These are phyloP conservation scores for Panopea generosa DNA, from an alignment of 2,888 invertebrate species.

Conservation along the genomic window DNA sequence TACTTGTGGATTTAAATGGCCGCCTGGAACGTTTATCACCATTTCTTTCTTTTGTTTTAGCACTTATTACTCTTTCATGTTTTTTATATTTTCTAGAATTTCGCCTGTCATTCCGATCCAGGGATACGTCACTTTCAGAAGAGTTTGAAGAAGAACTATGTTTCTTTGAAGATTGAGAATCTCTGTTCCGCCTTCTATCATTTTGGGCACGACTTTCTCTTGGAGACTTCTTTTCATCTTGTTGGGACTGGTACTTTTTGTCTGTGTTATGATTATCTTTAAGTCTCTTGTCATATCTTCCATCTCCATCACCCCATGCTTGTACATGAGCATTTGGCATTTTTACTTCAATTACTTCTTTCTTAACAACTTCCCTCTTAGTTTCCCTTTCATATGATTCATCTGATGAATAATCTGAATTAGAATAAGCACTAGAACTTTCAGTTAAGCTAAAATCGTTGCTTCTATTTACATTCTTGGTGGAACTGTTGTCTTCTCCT, in stretches of 20 bases:
- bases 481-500: conserved; percentile 5
- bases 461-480: conserved; percentile 11
- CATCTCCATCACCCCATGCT: conserved; percentile 51
- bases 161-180: neutral
- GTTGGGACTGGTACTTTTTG: too few relatives aligned
- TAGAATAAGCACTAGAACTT: conserved; percentile 72
- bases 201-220: conserved; percentile 30
- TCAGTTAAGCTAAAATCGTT: conserved; percentile 31
- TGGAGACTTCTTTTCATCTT: neutral
- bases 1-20: conserved; percentile 45
- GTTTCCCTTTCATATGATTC: conserved; percentile 37
- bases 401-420: conserved; percentile 59
- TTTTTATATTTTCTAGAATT: conserved; percentile 22
- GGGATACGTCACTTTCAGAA: conserved; percentile 37
- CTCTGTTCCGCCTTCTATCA: neutral
- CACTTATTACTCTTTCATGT: conserved; percentile 32
- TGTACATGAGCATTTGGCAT: conserved; percentile 58
- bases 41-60: conserved; percentile 32
- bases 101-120: conserved; percentile 6
- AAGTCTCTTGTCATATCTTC: too few relatives aligned
- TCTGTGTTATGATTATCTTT: too few relatives aligned
- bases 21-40: conserved; percentile 8
- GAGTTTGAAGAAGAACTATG: neutral
- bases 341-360: conserved; percentile 38
- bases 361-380: conserved; percentile 19